phyloP scores from a whole-genome alignment of 2,888 invertebrate species.

The Cartodere bifasciata region DNA sequence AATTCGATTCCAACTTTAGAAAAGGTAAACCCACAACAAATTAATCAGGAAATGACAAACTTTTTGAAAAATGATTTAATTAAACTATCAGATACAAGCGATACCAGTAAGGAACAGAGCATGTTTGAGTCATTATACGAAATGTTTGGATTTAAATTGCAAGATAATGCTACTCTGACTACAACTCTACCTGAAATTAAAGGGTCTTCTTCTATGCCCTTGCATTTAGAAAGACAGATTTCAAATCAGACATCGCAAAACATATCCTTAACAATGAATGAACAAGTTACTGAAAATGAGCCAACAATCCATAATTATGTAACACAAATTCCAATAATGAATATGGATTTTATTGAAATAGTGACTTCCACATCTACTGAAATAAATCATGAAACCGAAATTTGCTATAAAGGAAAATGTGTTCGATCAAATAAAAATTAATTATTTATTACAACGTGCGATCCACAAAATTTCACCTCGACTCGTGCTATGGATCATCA shows the following conservation, averaged over 20 bases:
- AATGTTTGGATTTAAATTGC: slow-evolving; percentile 26
- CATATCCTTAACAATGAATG: slow-evolving; percentile 9
- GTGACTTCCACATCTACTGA: slow-evolving; percentile 72
- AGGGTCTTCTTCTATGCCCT: too few relatives aligned
- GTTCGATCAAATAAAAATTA: slow-evolving; percentile 47
- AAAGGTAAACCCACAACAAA: slow-evolving; percentile 18
- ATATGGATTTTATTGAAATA: slow-evolving; percentile 44
- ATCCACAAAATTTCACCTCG: too few relatives aligned
- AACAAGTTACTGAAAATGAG: slow-evolving; percentile 23
- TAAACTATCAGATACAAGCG: slow-evolving; percentile 12
- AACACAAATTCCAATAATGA: too few relatives aligned
- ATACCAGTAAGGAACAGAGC: slow-evolving; percentile 19
- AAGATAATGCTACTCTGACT: slow-evolving; percentile 10
- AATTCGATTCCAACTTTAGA: slow-evolving; percentile 22
- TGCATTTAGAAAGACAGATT: too few relatives aligned
- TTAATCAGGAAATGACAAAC: slow-evolving; percentile 32
- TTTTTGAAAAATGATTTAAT: slow-evolving; percentile 8
- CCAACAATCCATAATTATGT: too few relatives aligned
- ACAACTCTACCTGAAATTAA: slow-evolving; percentile 7
- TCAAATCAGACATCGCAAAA: too few relatives aligned
- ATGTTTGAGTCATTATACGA: slow-evolving; percentile 29
- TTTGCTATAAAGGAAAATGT: slow-evolving; percentile 76
- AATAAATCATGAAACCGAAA: slow-evolving; percentile 76
- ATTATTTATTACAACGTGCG: too few relatives aligned
- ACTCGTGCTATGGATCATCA: too few relatives aligned